These are phyloP conservation scores for Gnathonemus echidnorhynchus DNA, from an alignment of 2,113 vertebrate genomes.

Conservation along the genomic window DNA sequence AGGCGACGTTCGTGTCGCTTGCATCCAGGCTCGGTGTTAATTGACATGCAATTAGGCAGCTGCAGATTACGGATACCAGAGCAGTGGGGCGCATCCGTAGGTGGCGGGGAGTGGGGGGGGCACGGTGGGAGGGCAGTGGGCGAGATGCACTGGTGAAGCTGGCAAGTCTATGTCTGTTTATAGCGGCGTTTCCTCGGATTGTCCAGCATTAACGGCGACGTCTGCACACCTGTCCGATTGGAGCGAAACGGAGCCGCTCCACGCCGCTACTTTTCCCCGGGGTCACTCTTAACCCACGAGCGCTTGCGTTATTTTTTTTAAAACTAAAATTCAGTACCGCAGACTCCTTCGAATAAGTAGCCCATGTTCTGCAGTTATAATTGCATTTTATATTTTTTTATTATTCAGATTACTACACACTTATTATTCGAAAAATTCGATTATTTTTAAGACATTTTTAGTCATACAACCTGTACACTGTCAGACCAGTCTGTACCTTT, in stretches of 20 bases:
- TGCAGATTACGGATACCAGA: slow-evolving; percentile 10
- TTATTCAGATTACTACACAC: not conserved
- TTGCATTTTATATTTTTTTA: not conserved
- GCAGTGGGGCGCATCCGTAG: not conserved
- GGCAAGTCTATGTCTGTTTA: not conserved
- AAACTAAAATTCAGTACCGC: not conserved
- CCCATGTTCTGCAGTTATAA: not conserved
- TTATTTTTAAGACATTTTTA: not conserved
- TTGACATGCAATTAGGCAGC: slow-evolving; percentile 19
- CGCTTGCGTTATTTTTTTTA: not conserved
- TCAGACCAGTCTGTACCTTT: not conserved
- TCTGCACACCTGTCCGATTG: not conserved
- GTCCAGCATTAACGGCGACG: not conserved
- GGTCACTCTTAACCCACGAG: not conserved
- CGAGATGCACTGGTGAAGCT: not conserved
- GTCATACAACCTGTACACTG: not conserved
- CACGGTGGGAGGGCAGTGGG: too few species aligned
- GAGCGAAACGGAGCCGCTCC: not conserved
- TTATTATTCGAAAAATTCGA: not conserved
- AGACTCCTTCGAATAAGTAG: not conserved
- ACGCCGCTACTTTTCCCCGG: not conserved
- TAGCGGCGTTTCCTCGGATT: not conserved
- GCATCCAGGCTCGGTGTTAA: slow-evolving; percentile 5
- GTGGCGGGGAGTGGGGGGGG: not conserved
- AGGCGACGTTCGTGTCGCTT: not conserved